Evolutionary conservation across 1,140 invertebrate species (phyloP).

Genomic region (Physella acuta): DNA sequence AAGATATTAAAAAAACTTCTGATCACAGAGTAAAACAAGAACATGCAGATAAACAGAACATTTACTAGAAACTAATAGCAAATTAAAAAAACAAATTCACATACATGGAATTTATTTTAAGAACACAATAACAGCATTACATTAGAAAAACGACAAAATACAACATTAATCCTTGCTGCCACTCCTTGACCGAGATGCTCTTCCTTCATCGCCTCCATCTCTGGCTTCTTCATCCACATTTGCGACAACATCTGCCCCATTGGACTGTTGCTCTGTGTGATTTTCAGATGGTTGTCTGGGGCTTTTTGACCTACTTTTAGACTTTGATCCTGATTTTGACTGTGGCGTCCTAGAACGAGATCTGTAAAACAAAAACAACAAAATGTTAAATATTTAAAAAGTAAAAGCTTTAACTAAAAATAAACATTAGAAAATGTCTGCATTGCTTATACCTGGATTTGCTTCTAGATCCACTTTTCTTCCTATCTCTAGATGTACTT

Average conservation of each 20-base stretch:
- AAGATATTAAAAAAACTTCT: no score
- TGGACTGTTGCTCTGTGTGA: not conserved
- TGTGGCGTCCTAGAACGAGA: slow-evolving; percentile 4
- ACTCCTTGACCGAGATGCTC: slow-evolving; percentile 6
- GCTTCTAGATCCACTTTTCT: slow-evolving; percentile 18
- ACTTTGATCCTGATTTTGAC: slow-evolving; percentile 22
- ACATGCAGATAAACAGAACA: no score
- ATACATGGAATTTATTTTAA: no score
- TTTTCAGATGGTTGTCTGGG: slow-evolving; percentile 1
- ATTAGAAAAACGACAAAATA: not conserved
- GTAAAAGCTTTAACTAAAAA: not conserved
- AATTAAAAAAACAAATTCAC: no score
- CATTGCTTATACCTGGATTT: slow-evolving; percentile 4
- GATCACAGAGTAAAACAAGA: no score
- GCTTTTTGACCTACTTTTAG: slow-evolving; percentile 21
- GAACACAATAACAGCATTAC: not conserved
- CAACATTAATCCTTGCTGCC: slow-evolving; percentile 16
- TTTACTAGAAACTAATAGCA: no score
- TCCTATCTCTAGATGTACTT: slow-evolving; percentile 13
- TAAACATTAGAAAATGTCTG: not conserved
- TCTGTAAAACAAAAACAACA: no score
- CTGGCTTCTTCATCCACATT: not conserved
- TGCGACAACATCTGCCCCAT: not conserved
- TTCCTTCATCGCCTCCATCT: not conserved
- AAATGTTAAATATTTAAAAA: no score